Evolutionary conservation across 2,113 vertebrate genomes (phyloP), one percentile per base, ranked within the genome.

Genomic region (Columba janthina): DNA sequence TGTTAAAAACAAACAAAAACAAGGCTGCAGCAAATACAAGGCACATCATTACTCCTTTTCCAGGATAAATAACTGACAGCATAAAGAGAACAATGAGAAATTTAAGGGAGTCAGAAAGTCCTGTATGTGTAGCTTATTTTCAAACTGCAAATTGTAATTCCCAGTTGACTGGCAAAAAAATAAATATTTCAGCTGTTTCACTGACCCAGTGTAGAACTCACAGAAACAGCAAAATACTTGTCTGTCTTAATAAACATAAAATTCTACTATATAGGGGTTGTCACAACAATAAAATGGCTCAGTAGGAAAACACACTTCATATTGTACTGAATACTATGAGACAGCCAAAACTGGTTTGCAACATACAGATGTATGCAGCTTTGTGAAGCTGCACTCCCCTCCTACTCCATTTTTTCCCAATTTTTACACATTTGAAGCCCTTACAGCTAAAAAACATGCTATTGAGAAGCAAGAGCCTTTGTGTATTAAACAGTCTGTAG

Each of bases 1-100:
- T 99, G 93, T 69, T 74, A 9, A 19, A 83, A 84, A 50, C 44
- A 60, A 22, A 58, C 42, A 22, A 48, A 51, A 31, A 28, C 38
- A 42, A 40, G 26, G 89, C 44, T 46, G 44, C 82, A 96, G 19
- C 69, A 90, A 87, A 82, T 53, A 26, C 12, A 85, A 82, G 44
- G 16, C 8, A 79, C 40, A 34, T 32, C 48, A 25, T 83, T 73
- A 46, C 8, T 85, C 9, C 51, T 83, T 69, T 38, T 38, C 29
- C 28, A 71, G 25, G 25, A 51, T 62, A 80, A 69, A 38, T 38
- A 58, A 67, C 6, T 36, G 82, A 73, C 7, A 66, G n/a, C 56
- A 11, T 40, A 32, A 88, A 70, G 28, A 67, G 12, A 57, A 78
- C 25, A 75, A 67, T 21, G 19, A 57, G 8, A 71, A 60, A 88